Conservation (phyloP, 2,113 vertebrate species). For the Pontoporia blainvillei region DNA sequence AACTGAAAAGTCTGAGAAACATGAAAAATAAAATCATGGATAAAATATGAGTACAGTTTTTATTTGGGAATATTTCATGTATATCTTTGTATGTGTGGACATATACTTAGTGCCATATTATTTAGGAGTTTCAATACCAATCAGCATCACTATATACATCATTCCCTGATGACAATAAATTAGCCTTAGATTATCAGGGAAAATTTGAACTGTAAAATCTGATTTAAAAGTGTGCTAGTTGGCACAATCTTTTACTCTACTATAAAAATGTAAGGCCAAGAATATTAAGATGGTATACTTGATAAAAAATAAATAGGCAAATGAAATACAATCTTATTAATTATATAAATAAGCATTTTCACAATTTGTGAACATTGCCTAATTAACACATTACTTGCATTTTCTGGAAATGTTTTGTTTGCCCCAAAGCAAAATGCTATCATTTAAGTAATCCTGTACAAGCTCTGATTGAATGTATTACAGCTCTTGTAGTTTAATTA, state of each 20-base stretch:
- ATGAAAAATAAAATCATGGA: neutral
- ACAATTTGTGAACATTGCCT: conserved; percentile 4
- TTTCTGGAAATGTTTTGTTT: conserved; percentile 61
- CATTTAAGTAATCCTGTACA: conserved; percentile 48
- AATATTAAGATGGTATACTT: neutral
- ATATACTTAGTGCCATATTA: neutral
- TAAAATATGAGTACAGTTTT: neutral
- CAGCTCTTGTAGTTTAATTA: conserved; percentile 54
- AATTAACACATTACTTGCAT: conserved; percentile 37
- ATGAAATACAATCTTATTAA: conserved; percentile 8
- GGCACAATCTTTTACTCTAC: neutral
- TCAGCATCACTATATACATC: neutral
- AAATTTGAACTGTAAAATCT: neutral
- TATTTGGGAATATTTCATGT: neutral
- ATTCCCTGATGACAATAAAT: neutral
- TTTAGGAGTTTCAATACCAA: neutral
- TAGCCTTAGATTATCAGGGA: neutral
- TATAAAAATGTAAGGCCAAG: conserved; percentile 5
- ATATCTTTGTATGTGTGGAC: neutral
- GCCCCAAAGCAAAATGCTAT: conserved; percentile 50
- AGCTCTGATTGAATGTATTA: conserved; percentile 28
- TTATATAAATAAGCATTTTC: neutral
- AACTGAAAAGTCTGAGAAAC: neutral
- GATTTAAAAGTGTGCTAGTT: neutral
- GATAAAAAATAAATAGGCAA: conserved; percentile 3